Evolutionary conservation across 2,113 vertebrate genomes (phyloP).

Genomic region (Gobius niger): DNA sequence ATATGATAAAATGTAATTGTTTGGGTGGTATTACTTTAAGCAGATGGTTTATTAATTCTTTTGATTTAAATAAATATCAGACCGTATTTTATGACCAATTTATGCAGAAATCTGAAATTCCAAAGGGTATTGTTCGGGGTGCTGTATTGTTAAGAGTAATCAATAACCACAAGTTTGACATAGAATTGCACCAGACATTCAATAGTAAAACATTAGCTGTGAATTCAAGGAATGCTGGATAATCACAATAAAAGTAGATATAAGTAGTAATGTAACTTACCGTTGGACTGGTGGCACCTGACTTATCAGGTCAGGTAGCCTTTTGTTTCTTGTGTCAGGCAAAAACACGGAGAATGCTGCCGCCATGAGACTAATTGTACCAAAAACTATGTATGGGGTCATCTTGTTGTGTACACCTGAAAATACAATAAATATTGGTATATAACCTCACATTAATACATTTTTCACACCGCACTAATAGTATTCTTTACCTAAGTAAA

Average conservation of each 20-base stretch:
- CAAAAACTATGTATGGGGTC: constrained; percentile 57
- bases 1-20: no score
- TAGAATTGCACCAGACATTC: neutral
- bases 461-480: neutral
- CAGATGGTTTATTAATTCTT: no score
- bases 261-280: constrained; percentile 17
- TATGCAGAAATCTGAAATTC: no score
- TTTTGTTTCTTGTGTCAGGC: constrained; percentile 58
- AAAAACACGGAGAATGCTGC: constrained; percentile 44
- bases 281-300: constrained; percentile 47
- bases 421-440: neutral
- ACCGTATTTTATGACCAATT: no score
- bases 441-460: neutral
- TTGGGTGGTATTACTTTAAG: no score
- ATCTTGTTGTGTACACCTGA: constrained; percentile 18
- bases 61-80: no score
- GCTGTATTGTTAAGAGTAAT: no score
- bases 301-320: constrained; percentile 54
- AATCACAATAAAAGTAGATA: neutral
- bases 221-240: neutral
- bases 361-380: constrained; percentile 32
- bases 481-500: constrained; percentile 37
- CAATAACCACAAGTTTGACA: neutral
- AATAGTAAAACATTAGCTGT: neutral
- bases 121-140: no score